Conservation (phyloP, 2,888 invertebrate genomes). For the Drosophila monieri region DNA sequence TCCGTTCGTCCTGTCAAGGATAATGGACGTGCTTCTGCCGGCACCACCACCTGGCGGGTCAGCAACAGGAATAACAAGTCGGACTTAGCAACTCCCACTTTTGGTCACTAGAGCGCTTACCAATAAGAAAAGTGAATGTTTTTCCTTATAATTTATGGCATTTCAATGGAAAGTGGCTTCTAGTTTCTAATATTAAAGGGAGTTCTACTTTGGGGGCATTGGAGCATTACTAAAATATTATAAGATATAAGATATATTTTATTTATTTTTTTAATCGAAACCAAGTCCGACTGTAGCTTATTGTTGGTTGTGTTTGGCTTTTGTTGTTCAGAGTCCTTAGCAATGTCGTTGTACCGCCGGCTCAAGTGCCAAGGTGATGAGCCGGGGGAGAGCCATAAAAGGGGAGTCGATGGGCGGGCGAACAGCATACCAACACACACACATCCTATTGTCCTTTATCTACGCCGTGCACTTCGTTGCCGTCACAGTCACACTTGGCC, state of each 20-base stretch:
- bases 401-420: not conserved
- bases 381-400: constrained; percentile 6
- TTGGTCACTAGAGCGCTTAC: constrained; percentile 32
- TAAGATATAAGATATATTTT: no score
- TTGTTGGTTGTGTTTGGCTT: constrained; percentile 7
- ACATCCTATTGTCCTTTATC: constrained; percentile 51
- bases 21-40: constrained; percentile 51
- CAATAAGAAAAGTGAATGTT: constrained; percentile 26
- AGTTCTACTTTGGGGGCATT: no score
- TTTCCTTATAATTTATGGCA: constrained; percentile 17
- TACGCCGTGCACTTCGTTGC: constrained; percentile 63
- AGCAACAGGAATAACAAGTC: constrained; percentile 20
- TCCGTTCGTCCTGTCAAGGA: constrained; percentile 34
- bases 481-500: constrained; percentile 71
- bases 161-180: not conserved
- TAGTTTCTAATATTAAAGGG: not conserved
- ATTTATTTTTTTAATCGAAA: no score
- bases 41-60: constrained; percentile 42
- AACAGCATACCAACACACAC: constrained; percentile 8
- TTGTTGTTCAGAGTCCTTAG: constrained; percentile 57
- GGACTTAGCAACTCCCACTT: constrained; percentile 20
- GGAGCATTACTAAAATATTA: no score
- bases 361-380: constrained; percentile 49
- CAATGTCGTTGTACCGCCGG: constrained; percentile 59
- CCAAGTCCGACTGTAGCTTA: not conserved